Percentiles rank a stretch among this genome's conserved stretches.
Conservation (phyloP, 2,113 vertebrate genomes). For the Cephalopterus ornatus region DNA sequence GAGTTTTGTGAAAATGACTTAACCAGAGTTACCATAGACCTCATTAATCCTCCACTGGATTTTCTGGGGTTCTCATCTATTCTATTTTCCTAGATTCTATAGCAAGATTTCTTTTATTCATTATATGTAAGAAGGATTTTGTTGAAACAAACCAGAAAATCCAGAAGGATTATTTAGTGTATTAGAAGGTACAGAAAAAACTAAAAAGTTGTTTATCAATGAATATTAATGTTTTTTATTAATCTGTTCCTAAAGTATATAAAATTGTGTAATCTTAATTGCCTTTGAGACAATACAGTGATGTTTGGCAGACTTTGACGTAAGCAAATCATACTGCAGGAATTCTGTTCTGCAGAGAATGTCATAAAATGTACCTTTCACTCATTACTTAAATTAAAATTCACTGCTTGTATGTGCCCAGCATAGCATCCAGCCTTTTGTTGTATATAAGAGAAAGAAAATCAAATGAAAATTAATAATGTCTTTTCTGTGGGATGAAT, state of each 20-base stretch:
- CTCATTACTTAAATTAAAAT: constrained; percentile 58
- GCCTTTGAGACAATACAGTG: background rate
- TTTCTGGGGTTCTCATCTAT: background rate
- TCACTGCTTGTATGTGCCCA: background rate
- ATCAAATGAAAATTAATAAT: constrained; percentile 45
- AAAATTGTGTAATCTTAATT: background rate
- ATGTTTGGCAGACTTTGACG: background rate
- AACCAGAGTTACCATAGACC: background rate
- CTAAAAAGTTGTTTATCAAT: background rate
- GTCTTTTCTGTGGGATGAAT: background rate
- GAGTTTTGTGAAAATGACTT: background rate
- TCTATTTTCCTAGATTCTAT: background rate
- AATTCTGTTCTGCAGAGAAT: background rate
- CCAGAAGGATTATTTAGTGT: background rate
- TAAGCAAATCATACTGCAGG: background rate
- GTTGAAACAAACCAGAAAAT: background rate
- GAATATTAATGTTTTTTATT: background rate
- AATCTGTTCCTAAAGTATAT: background rate
- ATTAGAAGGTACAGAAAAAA: background rate
- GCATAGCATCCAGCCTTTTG: background rate
- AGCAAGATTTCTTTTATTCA: background rate
- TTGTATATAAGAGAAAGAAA: background rate
- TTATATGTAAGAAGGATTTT: background rate
- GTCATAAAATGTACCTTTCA: background rate
- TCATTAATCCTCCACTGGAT: background rate